Percentiles rank a stretch among this genome's conserved stretches.
Conservation (phyloP, 2,888 invertebrate genomes). For the Drosophila kokeensis region DNA sequence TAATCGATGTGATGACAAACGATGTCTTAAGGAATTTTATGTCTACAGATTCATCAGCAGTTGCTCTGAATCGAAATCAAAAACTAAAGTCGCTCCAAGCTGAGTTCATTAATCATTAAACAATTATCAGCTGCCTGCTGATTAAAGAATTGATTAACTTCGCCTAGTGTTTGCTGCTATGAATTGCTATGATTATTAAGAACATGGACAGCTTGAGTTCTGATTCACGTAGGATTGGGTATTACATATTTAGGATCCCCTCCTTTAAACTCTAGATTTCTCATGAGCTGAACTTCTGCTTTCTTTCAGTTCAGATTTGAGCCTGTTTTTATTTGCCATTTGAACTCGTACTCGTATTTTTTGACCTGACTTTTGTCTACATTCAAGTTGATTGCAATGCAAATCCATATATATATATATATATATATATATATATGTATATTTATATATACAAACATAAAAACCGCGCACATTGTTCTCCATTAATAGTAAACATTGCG, state of each 20-base stretch:
- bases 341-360: conserved; percentile 8
- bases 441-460: conserved; percentile 13
- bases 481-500: conserved; percentile 16
- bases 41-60: too few species aligned
- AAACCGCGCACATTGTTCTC: conserved; percentile 18
- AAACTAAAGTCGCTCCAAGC: too few species aligned
- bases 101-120: too few species aligned
- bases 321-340: conserved; percentile 7
- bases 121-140: too few species aligned
- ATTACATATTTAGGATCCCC: rapidly evolving
- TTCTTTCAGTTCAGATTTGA: background rate
- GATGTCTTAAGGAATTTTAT: too few species aligned
- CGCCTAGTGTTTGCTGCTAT: too few species aligned
- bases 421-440: conserved; percentile 9
- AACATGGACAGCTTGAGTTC: background rate
- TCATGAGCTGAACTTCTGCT: background rate
- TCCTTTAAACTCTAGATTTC: background rate
- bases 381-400: conserved; percentile 40
- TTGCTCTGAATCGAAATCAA: too few species aligned
- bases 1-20: too few species aligned
- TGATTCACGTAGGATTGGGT: background rate
- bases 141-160: too few species aligned
- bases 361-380: conserved; percentile 30
- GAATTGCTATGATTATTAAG: too few species aligned
- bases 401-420: conserved; percentile 18